A percentile compares a stretch with the other conserved stretches of the same genome.
Evolutionary conservation across 2,113 vertebrate species (phyloP).

Genomic region (Mus musculus): GRCm39 chr10:54661501-54662000

Average conservation of each 20-base stretch:
- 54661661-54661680: not conserved
- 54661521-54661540: not conserved
- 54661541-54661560: not conserved
- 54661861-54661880: not conserved
- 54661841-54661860: not conserved
- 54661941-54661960: not conserved
- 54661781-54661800: not conserved
- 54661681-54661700: not conserved
- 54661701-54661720: not conserved
- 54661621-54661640: not conserved
- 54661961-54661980: not conserved
- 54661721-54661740: not conserved
- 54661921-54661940: not conserved
- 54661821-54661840: not conserved
- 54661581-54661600: not conserved
- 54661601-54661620: not conserved
- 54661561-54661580: not conserved
- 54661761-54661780: not conserved
- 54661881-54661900: not conserved
- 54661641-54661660: not conserved
- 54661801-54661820: not conserved
- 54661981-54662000: not conserved
- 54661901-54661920: not conserved
- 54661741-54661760: not conserved
- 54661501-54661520: not conserved